Evolutionary conservation across 2,113 vertebrate genomes (phyloP).

Genomic region (Macquaria australasica): DNA sequence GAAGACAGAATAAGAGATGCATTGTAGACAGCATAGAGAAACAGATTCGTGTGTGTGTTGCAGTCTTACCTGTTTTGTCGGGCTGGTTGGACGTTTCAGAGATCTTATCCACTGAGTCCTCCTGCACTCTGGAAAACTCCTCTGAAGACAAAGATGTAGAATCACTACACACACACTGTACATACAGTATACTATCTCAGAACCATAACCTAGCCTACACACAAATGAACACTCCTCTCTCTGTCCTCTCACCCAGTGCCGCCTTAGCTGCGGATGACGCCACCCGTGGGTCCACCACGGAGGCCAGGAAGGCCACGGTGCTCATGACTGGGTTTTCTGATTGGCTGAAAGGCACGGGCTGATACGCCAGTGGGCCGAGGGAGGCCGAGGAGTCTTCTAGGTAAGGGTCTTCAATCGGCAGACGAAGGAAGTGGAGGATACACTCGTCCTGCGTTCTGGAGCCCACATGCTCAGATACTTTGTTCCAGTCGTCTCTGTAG

Average conservation of each 20-base stretch:
- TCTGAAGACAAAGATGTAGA: conserved; percentile 81
- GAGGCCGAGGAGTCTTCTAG: conserved; percentile 95
- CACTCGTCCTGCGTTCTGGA: conserved; percentile 98
- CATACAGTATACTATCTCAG: not conserved
- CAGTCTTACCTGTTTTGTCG: conserved; percentile 86
- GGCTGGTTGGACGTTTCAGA: conserved; percentile 88
- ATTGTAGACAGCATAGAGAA: not conserved
- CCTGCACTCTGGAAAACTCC: conserved; percentile 94
- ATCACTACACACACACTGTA: not conserved
- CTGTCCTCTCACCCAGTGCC: conserved; percentile 87
- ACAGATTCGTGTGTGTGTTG: not conserved
- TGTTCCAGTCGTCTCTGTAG: conserved; percentile 99
- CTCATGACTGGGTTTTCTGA: conserved; percentile 99
- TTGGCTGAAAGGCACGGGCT: conserved; percentile 97
- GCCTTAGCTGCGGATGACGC: conserved; percentile 95
- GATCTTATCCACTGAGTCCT: conserved; percentile 88
- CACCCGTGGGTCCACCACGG: conserved; percentile 95
- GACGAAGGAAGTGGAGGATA: conserved; percentile 95
- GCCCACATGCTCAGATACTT: conserved; percentile 97
- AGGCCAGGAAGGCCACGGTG: conserved; percentile 96
- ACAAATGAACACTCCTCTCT: not conserved
- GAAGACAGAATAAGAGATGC: not conserved
- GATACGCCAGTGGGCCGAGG: conserved; percentile 93
- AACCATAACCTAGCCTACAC: not conserved
- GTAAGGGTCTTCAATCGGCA: conserved; percentile 97